phyloP scores from a whole-genome alignment of 2,797 vertebrate species.

The Sylvia borin region DNA sequence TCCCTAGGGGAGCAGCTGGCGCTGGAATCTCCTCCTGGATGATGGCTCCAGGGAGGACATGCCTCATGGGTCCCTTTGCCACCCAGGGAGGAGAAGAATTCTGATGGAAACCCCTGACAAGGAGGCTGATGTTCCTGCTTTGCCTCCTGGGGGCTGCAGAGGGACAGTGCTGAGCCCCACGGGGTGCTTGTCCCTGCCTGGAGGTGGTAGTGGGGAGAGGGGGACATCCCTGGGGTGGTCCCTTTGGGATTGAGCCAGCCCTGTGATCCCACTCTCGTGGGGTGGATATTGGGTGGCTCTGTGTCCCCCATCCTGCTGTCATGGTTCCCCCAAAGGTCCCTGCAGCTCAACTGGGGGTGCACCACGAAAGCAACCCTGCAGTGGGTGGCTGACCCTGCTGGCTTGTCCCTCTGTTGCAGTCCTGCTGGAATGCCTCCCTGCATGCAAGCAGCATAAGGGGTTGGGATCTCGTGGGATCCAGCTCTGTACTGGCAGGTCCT shows the following conservation, averaged over 20 bases:
- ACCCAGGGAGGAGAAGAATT: not conserved
- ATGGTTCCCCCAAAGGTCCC: not conserved
- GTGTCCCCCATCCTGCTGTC: not conserved
- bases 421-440: not conserved
- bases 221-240: not conserved
- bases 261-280: accelerated
- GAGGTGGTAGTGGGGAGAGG: not conserved
- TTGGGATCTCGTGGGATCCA: not conserved
- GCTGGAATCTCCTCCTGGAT: not conserved
- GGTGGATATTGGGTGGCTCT: not conserved
- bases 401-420: not conserved
- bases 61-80: not conserved
- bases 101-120: not conserved
- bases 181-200: not conserved
- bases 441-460: accelerated
- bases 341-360: not conserved
- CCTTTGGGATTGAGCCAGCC: not conserved
- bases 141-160: not conserved
- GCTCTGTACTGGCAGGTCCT: not conserved
- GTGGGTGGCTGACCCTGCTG: not conserved
- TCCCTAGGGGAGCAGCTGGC: not conserved
- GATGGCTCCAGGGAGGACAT: accelerated
- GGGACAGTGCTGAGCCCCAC: not conserved
- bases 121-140: not conserved
- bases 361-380: not conserved